Percentiles rank a stretch among this genome's conserved stretches.
These are phyloP conservation scores for Nephrotoma flavescens DNA, from an alignment of 2,888 invertebrate genomes.

Conservation along the genomic window DNA sequence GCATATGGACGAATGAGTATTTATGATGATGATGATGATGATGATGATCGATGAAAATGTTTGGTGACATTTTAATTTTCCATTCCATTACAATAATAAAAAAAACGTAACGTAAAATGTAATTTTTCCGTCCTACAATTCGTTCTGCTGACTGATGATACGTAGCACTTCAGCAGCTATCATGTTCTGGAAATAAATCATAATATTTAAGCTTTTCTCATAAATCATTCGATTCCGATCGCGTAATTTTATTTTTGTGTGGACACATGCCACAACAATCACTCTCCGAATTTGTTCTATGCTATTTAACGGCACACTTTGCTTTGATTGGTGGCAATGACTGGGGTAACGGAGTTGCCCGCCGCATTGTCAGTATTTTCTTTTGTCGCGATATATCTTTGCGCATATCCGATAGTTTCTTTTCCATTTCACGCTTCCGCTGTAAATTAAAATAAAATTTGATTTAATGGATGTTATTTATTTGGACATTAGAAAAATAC, in stretches of 20 bases:
- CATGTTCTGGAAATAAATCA: neutral
- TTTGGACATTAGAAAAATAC: neutral
- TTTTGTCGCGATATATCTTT: slow-evolving; percentile 12
- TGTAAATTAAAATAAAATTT: neutral
- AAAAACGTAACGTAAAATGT: neutral
- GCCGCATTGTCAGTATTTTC: slow-evolving; percentile 9
- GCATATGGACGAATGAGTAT: neutral
- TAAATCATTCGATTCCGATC: slow-evolving; percentile 5
- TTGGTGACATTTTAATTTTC: neutral
- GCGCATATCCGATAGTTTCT: slow-evolving; percentile 10
- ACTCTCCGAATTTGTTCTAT: slow-evolving; percentile 9
- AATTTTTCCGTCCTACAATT: neutral
- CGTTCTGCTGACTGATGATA: no score
- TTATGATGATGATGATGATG: neutral
- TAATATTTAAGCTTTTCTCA: neutral
- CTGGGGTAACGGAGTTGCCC: slow-evolving; percentile 8
- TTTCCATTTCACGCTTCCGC: slow-evolving; percentile 11
- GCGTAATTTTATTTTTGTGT: neutral
- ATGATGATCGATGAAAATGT: neutral
- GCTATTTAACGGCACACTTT: slow-evolving; percentile 8
- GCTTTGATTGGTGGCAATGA: slow-evolving; percentile 9
- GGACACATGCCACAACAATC: slow-evolving; percentile 7
- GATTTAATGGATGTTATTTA: neutral
- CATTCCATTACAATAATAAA: neutral
- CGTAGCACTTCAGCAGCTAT: neutral